Evolutionary conservation across 1,140 invertebrate genomes (phyloP).

Genomic region (Pseudomyrmex flavicornis): DNA sequence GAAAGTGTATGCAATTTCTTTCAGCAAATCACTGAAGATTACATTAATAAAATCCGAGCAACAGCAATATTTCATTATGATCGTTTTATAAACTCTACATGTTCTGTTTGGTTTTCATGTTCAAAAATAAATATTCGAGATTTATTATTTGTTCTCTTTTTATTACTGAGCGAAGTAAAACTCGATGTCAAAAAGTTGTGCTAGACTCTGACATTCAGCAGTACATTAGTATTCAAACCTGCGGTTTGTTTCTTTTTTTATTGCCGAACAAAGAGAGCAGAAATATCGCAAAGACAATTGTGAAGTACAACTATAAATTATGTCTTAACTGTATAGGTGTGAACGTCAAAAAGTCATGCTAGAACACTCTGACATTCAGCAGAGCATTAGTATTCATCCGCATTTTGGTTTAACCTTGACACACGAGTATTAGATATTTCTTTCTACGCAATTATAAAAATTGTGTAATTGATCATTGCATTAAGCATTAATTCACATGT

Average conservation of each 20-base stretch:
- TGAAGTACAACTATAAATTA: neutral
- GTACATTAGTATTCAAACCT: too few species aligned
- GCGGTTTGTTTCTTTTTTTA: neutral
- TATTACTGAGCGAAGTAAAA: too few species aligned
- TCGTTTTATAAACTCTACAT: neutral
- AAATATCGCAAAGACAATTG: neutral
- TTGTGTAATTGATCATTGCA: neutral
- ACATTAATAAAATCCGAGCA: neutral
- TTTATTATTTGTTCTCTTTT: too few species aligned
- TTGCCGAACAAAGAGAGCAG: neutral
- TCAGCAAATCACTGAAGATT: neutral
- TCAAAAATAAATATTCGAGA: too few species aligned
- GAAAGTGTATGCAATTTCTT: constrained; percentile 10
- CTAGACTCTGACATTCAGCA: too few species aligned
- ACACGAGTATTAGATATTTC: constrained; percentile 65
- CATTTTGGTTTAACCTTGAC: constrained; percentile 71
- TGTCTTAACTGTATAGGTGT: neutral
- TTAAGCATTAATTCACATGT: constrained; percentile 7
- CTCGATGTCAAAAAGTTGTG: too few species aligned
- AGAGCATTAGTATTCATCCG: constrained; percentile 73
- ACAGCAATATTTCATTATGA: neutral
- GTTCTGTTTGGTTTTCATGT: too few species aligned
- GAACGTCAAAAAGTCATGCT: constrained; percentile 5
- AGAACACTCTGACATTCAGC: constrained; percentile 42
- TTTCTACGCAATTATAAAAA: constrained; percentile 19